Percentiles rank a stretch among this genome's conserved stretches.
These are phyloP conservation scores for Piprites chloris DNA, from an alignment of 2,113 vertebrate species.

Conservation along the genomic window DNA sequence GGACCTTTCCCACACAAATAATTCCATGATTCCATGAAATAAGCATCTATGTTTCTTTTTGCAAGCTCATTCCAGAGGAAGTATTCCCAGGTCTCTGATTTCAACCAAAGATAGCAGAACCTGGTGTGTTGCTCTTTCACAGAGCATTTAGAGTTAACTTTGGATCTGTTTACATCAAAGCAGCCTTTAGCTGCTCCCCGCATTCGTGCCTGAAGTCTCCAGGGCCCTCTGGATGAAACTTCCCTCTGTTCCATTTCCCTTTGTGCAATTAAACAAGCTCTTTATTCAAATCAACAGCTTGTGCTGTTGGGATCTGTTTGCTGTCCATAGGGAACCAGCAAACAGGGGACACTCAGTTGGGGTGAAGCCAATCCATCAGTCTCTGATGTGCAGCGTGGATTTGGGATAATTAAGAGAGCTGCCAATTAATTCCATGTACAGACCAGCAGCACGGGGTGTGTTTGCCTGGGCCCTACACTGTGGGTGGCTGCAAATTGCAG, in stretches of 20 bases:
- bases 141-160: neutral
- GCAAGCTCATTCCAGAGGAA: neutral
- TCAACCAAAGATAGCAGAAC: neutral
- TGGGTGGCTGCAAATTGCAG: neutral
- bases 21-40: neutral
- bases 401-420: neutral
- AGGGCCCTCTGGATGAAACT: neutral
- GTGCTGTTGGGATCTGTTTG: neutral
- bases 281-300: neutral
- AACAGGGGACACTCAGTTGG: rapidly evolving
- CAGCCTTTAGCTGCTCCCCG: neutral
- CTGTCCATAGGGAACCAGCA: neutral
- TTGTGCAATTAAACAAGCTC: neutral
- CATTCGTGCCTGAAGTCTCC: neutral
- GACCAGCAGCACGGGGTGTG: neutral
- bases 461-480: neutral
- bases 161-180: neutral
- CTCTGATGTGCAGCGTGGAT: neutral
- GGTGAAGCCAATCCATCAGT: neutral
- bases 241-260: neutral
- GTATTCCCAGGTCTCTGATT: neutral
- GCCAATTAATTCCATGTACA: neutral
- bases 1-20: neutral
- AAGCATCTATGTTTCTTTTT: neutral
- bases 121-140: too few species aligned